Conservation (phyloP, 2,113 vertebrate species). For the Micromys minutus region DNA sequence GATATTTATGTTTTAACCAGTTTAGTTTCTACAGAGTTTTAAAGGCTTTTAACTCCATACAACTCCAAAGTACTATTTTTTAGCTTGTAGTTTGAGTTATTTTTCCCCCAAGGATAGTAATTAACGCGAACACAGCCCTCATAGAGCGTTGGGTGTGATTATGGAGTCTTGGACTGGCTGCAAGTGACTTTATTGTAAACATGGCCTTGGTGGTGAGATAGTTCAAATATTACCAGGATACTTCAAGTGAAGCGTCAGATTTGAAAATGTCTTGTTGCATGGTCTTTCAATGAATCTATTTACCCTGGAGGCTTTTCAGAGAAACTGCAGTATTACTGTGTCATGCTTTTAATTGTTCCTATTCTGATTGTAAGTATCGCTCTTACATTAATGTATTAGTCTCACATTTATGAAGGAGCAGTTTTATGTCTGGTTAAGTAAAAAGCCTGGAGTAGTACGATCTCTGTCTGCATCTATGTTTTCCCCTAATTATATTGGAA, state of each 20-base stretch:
- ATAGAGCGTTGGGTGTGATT: neutral
- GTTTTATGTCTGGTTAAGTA: slow-evolving; percentile 42
- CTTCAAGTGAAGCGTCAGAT: slow-evolving; percentile 1
- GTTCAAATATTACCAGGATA: slow-evolving; percentile 46
- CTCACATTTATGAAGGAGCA: slow-evolving; percentile 4
- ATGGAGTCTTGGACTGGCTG: neutral
- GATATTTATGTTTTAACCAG: slow-evolving; percentile 15
- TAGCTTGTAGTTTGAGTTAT: slow-evolving; percentile 49
- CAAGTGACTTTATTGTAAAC: neutral
- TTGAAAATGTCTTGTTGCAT: slow-evolving; percentile 32
- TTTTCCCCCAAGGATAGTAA: neutral
- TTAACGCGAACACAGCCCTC: neutral
- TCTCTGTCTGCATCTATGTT: slow-evolving; percentile 17
- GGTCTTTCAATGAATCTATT: slow-evolving; percentile 49
- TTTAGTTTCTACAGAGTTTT: slow-evolving; percentile 30
- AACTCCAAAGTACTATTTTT: slow-evolving; percentile 26
- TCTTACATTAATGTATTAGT: slow-evolving; percentile 5
- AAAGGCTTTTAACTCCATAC: neutral
- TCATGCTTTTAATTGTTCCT: neutral
- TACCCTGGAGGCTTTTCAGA: slow-evolving; percentile 3
- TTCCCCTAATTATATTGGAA: slow-evolving; percentile 3
- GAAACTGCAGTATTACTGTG: slow-evolving; percentile 32
- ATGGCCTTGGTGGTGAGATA: neutral
- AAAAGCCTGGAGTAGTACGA: slow-evolving; percentile 42
- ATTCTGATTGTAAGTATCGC: slow-evolving; percentile 1